These are phyloP conservation scores for Drusus annulatus DNA, from an alignment of 1,140 invertebrate species.

Conservation along the genomic window DNA sequence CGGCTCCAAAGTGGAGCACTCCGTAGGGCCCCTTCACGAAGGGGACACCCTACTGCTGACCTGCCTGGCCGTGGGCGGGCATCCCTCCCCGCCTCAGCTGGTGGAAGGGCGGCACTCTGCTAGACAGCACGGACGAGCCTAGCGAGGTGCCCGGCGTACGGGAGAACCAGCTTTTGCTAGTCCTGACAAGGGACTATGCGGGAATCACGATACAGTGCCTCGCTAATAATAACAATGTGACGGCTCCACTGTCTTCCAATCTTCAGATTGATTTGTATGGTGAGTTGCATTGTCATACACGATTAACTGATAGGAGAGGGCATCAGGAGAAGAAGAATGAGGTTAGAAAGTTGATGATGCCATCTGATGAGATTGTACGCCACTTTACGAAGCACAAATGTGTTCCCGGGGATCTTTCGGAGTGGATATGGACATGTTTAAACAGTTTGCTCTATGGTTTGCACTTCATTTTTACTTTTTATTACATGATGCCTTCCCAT, in stretches of 20 bases:
- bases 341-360: too few relatives aligned
- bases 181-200: slow-evolving; percentile 74
- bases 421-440: too few relatives aligned
- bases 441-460: too few relatives aligned
- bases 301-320: too few relatives aligned
- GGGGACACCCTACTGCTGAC: slow-evolving; percentile 84
- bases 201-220: slow-evolving; percentile 75
- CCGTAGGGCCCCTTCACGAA: slow-evolving; percentile 84
- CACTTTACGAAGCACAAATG: too few relatives aligned
- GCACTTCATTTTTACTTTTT: too few relatives aligned
- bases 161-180: slow-evolving; percentile 76
- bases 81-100: slow-evolving; percentile 78
- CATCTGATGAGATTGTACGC: too few relatives aligned
- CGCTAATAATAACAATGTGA: slow-evolving; percentile 79
- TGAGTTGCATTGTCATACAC: slow-evolving; percentile 58
- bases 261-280: slow-evolving; percentile 66
- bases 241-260: slow-evolving; percentile 68
- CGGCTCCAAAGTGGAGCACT: slow-evolving; percentile 66
- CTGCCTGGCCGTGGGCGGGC: slow-evolving; percentile 87
- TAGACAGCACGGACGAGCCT: slow-evolving; percentile 78
- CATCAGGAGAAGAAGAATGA: too few relatives aligned
- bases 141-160: slow-evolving; percentile 72
- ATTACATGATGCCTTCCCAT: too few relatives aligned
- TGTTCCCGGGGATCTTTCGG: too few relatives aligned
- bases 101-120: slow-evolving; percentile 78